Base-by-base conservation (phyloP, 2,888 invertebrate species). In the Smittia aterrima region DNA sequence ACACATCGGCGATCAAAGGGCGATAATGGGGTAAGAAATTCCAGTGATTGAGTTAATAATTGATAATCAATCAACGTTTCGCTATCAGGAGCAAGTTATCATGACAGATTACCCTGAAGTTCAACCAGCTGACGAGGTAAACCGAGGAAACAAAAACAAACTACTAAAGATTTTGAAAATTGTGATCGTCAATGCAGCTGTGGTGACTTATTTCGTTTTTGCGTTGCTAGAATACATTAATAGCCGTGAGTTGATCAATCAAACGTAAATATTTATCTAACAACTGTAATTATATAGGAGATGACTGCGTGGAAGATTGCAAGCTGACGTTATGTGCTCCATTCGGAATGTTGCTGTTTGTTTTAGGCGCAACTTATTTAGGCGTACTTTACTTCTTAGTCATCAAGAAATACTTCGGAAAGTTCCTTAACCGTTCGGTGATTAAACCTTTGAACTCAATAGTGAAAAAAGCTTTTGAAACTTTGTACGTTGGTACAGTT, bases 341-440 rank as follows among this genome's bases (percentile, higher is more conserved):
- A 0, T 89, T 90, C 77, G 92, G 92, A 53, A 87, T 92, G 80
- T 83, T 93, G 0, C 82, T 91, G 27, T 84, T 92, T 0, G 78
- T 92, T 0, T 81, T 88, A 0, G 80, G 82, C 16, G 84, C 90
- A 25, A 80, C 86, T 1, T 90, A 90, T 77, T 84, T 87, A 77
- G 86, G 87, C 70, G 74, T 92, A 0, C 79, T 89, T 25, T 92
- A 92, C 80, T 89, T 86, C 77, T 78, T 83, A 66, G 80, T 90
- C 2, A 80, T 91, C 40, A 90, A 91, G 81, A 86, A 84, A 9
- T 85, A 80, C 75, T 78, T 87, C 6, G 85, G 86, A 0, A 80
- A 82, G 9, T 32, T 32, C 9, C 32, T 32, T 32, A 32, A 32
- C 4, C 32, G 32, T 6, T 32, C 32, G 32, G 4, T 32, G 4